These are phyloP conservation scores for Gerris lacustris DNA, from an alignment of 2,888 invertebrate genomes.

Conservation along the genomic window DNA sequence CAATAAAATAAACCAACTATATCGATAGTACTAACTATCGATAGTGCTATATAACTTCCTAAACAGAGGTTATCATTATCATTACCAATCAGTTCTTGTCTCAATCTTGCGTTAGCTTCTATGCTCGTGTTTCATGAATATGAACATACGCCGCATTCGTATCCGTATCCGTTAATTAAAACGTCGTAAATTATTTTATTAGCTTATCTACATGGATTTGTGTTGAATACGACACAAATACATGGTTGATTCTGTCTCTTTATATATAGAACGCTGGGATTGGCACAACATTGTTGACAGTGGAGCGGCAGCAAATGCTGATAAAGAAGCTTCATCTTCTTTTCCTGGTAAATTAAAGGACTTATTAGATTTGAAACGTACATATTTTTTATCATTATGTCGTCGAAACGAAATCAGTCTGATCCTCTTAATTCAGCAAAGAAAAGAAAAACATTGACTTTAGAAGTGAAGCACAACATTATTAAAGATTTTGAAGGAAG, in stretches of 20 bases:
- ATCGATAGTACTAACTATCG: too few species aligned
- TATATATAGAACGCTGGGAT: constrained; percentile 18
- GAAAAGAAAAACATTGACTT: constrained; percentile 1
- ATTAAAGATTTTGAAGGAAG: constrained; percentile 1
- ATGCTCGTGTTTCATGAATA: too few species aligned
- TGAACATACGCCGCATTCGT: too few species aligned
- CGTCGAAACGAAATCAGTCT: neutral
- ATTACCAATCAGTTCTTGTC: too few species aligned
- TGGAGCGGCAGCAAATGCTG: constrained; percentile 21
- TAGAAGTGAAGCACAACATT: constrained; percentile 1
- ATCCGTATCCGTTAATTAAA: too few species aligned
- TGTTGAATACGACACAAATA: too few species aligned
- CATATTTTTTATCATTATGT: constrained; percentile 1
- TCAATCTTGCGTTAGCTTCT: too few species aligned
- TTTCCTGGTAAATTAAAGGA: constrained; percentile 11
- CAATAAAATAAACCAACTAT: too few species aligned
- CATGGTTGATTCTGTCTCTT: constrained; percentile 25
- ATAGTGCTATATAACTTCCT: too few species aligned
- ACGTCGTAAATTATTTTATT: too few species aligned
- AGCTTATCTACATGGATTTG: too few species aligned
- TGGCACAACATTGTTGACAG: constrained; percentile 22
- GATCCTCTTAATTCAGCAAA: neutral
- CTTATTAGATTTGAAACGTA: neutral
- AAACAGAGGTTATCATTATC: too few species aligned
- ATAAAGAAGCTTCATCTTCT: constrained; percentile 13